Conservation (phyloP, 2,113 vertebrate genomes). For the Elanus axillaris region DNA sequence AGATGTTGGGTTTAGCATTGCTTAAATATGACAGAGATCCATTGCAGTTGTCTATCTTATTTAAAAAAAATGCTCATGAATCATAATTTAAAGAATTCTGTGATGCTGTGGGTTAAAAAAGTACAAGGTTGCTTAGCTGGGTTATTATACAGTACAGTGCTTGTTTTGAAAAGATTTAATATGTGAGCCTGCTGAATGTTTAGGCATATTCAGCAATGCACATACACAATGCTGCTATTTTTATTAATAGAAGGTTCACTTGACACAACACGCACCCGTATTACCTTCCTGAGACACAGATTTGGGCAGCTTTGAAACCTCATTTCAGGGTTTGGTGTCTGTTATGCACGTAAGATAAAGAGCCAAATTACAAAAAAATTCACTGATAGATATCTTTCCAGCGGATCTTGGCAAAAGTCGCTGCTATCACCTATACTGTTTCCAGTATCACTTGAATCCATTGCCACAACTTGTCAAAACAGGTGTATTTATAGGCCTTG, state of each 20-base stretch:
- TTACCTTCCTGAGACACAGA: background rate
- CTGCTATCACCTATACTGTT: background rate
- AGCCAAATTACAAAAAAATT: background rate
- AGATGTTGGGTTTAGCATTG: background rate
- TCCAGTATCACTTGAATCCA: background rate
- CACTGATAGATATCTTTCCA: background rate
- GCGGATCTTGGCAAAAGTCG: background rate
- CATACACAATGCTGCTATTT: background rate
- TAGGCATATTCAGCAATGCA: background rate
- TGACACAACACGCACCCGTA: background rate
- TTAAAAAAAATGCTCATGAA: background rate
- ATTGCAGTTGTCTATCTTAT: background rate
- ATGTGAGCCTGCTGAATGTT: background rate
- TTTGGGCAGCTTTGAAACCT: background rate
- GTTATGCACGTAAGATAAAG: background rate
- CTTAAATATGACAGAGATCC: background rate
- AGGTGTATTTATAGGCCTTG: constrained; percentile 49
- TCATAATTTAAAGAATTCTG: background rate
- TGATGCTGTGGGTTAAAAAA: background rate
- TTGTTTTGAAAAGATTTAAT: background rate
- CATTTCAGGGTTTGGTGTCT: background rate
- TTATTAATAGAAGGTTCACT: background rate
- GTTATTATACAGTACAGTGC: background rate
- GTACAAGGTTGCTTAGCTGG: background rate
- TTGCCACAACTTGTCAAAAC: constrained; percentile 2